Base-by-base conservation (phyloP, 2,888 invertebrate genomes). In the Drosophila silvestris region DNA sequence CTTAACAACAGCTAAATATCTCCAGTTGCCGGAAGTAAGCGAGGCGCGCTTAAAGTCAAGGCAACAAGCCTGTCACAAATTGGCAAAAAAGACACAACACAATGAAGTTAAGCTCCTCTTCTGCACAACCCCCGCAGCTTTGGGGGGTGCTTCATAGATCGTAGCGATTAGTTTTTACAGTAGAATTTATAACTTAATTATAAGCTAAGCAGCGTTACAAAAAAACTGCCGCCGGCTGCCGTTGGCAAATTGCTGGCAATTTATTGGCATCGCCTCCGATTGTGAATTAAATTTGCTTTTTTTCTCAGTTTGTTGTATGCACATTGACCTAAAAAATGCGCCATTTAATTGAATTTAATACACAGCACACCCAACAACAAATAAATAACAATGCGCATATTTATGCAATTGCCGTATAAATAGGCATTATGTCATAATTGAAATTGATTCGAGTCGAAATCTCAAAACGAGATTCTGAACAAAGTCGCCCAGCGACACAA, bases 181-280 rank as follows among this genome's bases (percentile, higher is more conserved):
- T 67, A 88, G 73, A 83, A 77, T 86, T 90, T 90, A 90, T 89
- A 87, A 79, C 89, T 90, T 87, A 87, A 87, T 87, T 87, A 89
- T 81, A 86, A 86, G 19, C 60, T 71, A 77, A 82, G 81, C 70
- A 84, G 84, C 82, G 79, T 89, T 77, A 83, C 80, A 79, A 89
- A 37, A 56, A 28, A 57, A 77, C 44, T 44, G 77, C 80, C 79
- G 26, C 69, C 57, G 70, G 73, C 51, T 62, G 77, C 70, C 70
- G 79, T 68, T 72, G 63, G 70, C 76, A 79, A 83, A 90, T 89
- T 90, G 70, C 54, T 73, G 33, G 75, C 70, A 81, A 79, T 79
- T 79, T 75, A 82, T 79, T 79, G 69, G 68, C 69, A 66, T 72
- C 69, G 77, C 65, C 77, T 68, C 62, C 54, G 56, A 69, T 71